A percentile compares a stretch with the other conserved stretches of the same genome.
Conservation (phyloP, 2,888 invertebrate genomes). For the Caenorhabditis sp. region DNA sequence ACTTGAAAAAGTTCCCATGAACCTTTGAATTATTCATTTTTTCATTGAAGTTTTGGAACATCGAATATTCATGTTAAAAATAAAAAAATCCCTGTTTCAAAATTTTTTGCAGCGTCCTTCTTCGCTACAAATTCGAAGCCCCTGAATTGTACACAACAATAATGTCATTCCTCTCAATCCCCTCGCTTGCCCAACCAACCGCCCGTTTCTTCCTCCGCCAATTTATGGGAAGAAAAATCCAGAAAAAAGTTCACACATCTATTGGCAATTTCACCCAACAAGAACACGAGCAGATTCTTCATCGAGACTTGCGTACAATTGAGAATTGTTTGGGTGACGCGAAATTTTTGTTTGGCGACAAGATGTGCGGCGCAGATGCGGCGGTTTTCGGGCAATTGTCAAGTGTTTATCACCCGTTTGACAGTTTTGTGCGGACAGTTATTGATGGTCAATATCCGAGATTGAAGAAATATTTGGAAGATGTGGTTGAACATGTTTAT, state of each 20-base stretch:
- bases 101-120: neutral
- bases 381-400: constrained; percentile 64
- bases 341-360: constrained; percentile 93
- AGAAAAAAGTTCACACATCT: neutral
- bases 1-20: no score
- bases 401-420: constrained; percentile 48
- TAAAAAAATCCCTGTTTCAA: no score
- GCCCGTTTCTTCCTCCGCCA: constrained; percentile 11
- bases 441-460: constrained; percentile 19
- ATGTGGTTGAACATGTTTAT: constrained; percentile 16
- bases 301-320: constrained; percentile 85
- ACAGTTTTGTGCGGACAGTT: constrained; percentile 6
- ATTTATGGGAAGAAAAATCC: neutral
- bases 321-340: constrained; percentile 84
- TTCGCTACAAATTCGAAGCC: constrained; percentile 13
- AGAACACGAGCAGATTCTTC: constrained; percentile 25
- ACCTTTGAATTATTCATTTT: no score
- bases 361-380: constrained; percentile 79
- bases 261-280: constrained; percentile 28
- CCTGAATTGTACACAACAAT: constrained; percentile 18
- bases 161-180: constrained; percentile 9
- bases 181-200: constrained; percentile 8
- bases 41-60: no score
- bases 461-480: constrained; percentile 21
- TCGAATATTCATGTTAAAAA: no score